Percentiles rank a stretch among this genome's conserved stretches.
Conservation (phyloP, 2,113 vertebrate species). For the Xenus cinereus region DNA sequence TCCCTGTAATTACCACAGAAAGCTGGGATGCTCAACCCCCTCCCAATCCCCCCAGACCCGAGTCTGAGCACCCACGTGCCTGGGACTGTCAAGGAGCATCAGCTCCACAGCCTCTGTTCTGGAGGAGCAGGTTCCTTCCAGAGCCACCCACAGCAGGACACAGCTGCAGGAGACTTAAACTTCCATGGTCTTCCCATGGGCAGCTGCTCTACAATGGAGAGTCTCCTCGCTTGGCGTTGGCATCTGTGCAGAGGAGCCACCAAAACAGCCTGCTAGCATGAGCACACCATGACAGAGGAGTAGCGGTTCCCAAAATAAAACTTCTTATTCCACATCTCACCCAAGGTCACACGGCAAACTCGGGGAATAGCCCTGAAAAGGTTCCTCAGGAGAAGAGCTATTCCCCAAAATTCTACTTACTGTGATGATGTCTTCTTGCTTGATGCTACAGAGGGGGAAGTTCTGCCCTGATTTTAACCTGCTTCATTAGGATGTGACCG, state of each 20-base stretch:
- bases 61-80: not conserved
- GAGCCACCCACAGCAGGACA: not conserved
- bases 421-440: accelerated
- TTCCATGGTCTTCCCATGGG: not conserved
- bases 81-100: not conserved
- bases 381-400: not conserved
- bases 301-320: not conserved
- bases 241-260: not conserved
- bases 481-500: not conserved
- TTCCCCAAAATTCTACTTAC: not conserved
- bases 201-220: not conserved
- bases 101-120: not conserved
- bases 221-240: not conserved
- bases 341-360: not conserved
- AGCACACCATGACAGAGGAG: not conserved
- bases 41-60: too few species aligned
- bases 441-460: too few species aligned
- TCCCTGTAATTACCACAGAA: not conserved
- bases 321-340: not conserved
- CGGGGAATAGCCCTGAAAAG: not conserved
- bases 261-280: not conserved
- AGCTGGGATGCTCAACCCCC: not conserved
- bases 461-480: not conserved
- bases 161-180: too few species aligned
- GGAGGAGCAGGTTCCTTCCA: not conserved